Percentiles rank a stretch among this genome's conserved stretches.
phyloP scores from a whole-genome alignment of 2,888 invertebrate species.

The Diaperis boleti region DNA sequence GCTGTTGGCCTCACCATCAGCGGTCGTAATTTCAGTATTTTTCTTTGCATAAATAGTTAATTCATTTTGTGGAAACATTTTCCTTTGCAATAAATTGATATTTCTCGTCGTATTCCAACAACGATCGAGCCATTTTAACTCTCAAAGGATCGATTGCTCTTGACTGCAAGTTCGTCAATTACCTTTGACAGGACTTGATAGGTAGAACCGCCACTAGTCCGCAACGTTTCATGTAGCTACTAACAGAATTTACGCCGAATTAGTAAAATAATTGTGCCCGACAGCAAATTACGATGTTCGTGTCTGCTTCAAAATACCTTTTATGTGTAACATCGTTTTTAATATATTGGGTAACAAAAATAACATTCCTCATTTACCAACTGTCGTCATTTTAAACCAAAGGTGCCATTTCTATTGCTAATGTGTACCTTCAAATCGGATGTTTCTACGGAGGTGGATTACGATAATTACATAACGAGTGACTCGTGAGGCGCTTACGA shows the following conservation, averaged over 20 bases:
- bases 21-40: slow-evolving; percentile 20
- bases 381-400: too few species aligned
- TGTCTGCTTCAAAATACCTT: slow-evolving; percentile 23
- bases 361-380: too few species aligned
- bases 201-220: slow-evolving; percentile 32
- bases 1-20: background rate
- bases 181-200: slow-evolving; percentile 27
- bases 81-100: slow-evolving; percentile 28
- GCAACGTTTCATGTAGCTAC: slow-evolving; percentile 39
- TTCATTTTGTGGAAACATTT: slow-evolving; percentile 22
- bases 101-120: background rate
- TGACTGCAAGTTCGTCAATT: slow-evolving; percentile 18
- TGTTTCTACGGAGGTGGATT: too few species aligned
- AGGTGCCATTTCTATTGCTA: too few species aligned
- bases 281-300: slow-evolving; percentile 45
- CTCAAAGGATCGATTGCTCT: background rate
- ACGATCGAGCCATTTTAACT: background rate
- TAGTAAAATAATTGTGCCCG: slow-evolving; percentile 46
- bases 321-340: slow-evolving; percentile 19
- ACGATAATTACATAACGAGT: too few species aligned
- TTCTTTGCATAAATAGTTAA: slow-evolving; percentile 14
- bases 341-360: too few species aligned
- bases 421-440: too few species aligned
- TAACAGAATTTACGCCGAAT: slow-evolving; percentile 46
- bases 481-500: too few species aligned